These are phyloP conservation scores for Lanistes nyassanus DNA, from an alignment of 1,140 invertebrate species.

Conservation along the genomic window DNA sequence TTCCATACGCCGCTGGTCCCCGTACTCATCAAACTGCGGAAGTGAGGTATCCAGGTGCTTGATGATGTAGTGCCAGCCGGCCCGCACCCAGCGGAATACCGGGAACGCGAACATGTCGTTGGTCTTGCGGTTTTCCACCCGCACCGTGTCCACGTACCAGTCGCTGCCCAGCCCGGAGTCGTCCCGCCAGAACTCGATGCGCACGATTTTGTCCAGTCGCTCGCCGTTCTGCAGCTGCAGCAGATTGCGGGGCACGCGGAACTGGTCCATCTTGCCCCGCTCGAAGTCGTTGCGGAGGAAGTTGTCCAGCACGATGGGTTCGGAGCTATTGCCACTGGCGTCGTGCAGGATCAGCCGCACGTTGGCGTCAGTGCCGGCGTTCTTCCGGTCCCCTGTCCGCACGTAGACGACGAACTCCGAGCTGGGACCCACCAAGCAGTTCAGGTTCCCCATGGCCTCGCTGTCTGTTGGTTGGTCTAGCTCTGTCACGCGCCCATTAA, in stretches of 20 bases:
- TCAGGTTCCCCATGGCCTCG: constrained; percentile 14
- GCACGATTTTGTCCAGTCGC: constrained; percentile 40
- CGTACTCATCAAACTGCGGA: constrained; percentile 65
- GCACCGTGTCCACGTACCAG: constrained; percentile 67
- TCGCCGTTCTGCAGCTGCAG: constrained; percentile 40
- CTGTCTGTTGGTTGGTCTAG: too few relatives aligned
- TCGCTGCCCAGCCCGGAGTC: constrained; percentile 61
- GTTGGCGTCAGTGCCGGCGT: constrained; percentile 67
- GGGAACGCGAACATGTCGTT: constrained; percentile 65
- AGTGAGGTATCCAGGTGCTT: constrained; percentile 66
- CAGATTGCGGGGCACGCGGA: constrained; percentile 46
- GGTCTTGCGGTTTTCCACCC: constrained; percentile 59
- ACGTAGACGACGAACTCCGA: constrained; percentile 59
- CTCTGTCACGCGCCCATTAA: too few relatives aligned
- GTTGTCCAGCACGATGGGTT: constrained; percentile 59
- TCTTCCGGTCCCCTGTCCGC: constrained; percentile 65
- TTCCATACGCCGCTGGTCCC: constrained; percentile 62
- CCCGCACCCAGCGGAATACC: constrained; percentile 67
- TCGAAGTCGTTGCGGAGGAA: constrained; percentile 66
- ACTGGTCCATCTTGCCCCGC: constrained; percentile 60
- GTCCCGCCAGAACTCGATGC: constrained; percentile 66
- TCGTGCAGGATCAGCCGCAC: constrained; percentile 62
- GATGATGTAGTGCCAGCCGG: constrained; percentile 64
- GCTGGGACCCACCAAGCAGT: constrained; percentile 10
- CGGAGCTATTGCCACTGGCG: constrained; percentile 51